Percentiles rank a stretch among this genome's conserved stretches.
These are phyloP conservation scores for Drosophila lacicola DNA, from an alignment of 2,888 invertebrate genomes.

Conservation along the genomic window DNA sequence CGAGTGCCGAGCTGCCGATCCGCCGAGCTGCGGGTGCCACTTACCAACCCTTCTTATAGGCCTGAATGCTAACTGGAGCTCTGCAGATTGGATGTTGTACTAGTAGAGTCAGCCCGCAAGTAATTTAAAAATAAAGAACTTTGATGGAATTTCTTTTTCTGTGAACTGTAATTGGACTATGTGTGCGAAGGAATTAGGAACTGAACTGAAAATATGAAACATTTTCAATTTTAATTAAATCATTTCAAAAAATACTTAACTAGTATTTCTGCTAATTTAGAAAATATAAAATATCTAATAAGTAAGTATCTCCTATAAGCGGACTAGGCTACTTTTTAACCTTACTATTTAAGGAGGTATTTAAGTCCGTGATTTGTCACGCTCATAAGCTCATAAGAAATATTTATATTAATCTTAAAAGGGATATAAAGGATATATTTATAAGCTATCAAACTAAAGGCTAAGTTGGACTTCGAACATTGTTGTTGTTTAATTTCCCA, in stretches of 20 bases:
- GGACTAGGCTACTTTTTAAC: too few species aligned
- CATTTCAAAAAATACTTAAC: neutral
- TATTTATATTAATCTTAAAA: too few species aligned
- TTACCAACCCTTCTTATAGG: conserved; percentile 38
- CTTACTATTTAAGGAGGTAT: too few species aligned
- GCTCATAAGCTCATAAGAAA: too few species aligned
- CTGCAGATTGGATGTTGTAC: conserved; percentile 11
- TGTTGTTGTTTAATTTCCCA: too few species aligned
- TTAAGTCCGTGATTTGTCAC: too few species aligned
- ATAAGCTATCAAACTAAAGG: too few species aligned
- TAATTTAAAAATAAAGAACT: conserved; percentile 25
- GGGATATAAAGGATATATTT: too few species aligned
- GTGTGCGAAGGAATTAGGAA: neutral
- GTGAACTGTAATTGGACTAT: conserved; percentile 20
- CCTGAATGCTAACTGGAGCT: conserved; percentile 41
- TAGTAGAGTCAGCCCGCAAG: conserved; percentile 17
- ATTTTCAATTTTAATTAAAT: neutral
- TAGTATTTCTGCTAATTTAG: too few species aligned
- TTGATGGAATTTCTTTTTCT: conserved; percentile 9
- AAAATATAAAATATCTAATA: too few species aligned
- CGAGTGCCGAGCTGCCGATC: conserved; percentile 29
- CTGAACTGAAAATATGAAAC: neutral
- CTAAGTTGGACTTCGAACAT: too few species aligned
- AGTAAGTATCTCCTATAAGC: too few species aligned
- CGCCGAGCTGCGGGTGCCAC: conserved; percentile 57